A percentile compares a stretch with the other conserved stretches of the same genome.
Evolutionary conservation across 2,888 invertebrate genomes (phyloP).

Genomic region (Cheilosia vulpina): DNA sequence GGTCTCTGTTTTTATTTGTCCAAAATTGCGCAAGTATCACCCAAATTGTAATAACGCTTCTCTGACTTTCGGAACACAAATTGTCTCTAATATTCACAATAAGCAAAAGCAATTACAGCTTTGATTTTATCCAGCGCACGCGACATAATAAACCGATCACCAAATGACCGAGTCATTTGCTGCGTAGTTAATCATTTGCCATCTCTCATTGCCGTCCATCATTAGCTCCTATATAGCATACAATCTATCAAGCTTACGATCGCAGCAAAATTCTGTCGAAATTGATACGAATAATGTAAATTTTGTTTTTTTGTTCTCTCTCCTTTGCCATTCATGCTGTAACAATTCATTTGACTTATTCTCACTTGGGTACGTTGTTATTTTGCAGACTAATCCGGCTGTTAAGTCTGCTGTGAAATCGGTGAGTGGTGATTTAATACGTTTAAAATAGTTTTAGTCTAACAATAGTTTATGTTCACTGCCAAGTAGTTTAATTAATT

Average conservation of each 20-base stretch:
- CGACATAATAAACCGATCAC: not conserved
- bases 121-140: constrained; percentile 16
- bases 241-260: constrained; percentile 39
- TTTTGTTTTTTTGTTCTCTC: constrained; percentile 44
- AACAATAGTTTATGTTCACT: constrained; percentile 38
- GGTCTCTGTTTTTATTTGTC: not conserved
- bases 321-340: constrained; percentile 62
- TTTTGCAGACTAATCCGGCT: constrained; percentile 95
- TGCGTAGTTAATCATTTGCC: constrained; percentile 7
- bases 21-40: not conserved
- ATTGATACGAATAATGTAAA: constrained; percentile 33
- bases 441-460: constrained; percentile 31
- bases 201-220: constrained; percentile 25
- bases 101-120: constrained; percentile 4
- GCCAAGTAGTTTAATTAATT: constrained; percentile 27
- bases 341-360: constrained; percentile 67
- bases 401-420: constrained; percentile 96
- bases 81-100: constrained; percentile 11
- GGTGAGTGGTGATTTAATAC: constrained; percentile 87
- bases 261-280: constrained; percentile 26
- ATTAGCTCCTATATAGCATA: constrained; percentile 4
- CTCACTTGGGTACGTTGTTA: constrained; percentile 73
- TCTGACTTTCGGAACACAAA: not conserved
- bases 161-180: constrained; percentile 25
- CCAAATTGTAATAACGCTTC: not conserved